A percentile compares a stretch with the other conserved stretches of the same genome.
Conservation (phyloP, 2,797 vertebrate species). For the Calcarius lapponicus region DNA sequence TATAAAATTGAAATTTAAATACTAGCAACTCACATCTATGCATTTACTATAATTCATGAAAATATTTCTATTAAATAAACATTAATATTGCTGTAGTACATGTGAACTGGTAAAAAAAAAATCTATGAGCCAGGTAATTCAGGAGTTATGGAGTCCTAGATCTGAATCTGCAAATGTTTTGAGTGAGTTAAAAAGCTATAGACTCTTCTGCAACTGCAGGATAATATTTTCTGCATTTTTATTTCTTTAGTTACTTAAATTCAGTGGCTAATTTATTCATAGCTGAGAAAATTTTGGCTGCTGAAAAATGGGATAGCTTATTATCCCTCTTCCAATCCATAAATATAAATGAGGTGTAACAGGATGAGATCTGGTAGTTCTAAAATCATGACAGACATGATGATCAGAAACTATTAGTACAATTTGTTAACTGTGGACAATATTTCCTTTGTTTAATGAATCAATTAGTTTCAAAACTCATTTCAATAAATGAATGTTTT, state of each 20-base stretch:
- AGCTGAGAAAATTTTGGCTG: slow-evolving; percentile 17
- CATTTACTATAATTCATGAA: not conserved
- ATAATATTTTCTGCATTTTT: slow-evolving; percentile 5
- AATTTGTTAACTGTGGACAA: not conserved
- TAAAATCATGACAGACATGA: slow-evolving; percentile 39
- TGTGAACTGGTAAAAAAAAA: not conserved
- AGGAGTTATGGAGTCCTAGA: not conserved
- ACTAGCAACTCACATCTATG: not conserved
- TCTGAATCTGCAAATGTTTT: not conserved
- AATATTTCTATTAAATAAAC: not conserved
- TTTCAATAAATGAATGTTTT: slow-evolving; percentile 32
- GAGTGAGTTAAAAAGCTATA: not conserved
- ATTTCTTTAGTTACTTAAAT: slow-evolving; percentile 27
- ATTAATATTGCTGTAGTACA: not conserved
- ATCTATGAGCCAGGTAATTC: not conserved
- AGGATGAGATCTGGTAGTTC: slow-evolving; percentile 22
- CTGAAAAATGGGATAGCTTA: not conserved
- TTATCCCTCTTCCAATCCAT: slow-evolving; percentile 30
- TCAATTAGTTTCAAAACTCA: slow-evolving; percentile 39
- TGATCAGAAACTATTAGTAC: slow-evolving; percentile 43
- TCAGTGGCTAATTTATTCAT: slow-evolving; percentile 41
- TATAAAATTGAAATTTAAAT: not conserved
- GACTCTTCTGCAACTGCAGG: not conserved
- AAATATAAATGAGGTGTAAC: slow-evolving; percentile 58
- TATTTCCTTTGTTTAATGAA: slow-evolving; percentile 44